Evolutionary conservation across 2,797 vertebrate genomes (phyloP).

Genomic region (Vultur gryphus): DNA sequence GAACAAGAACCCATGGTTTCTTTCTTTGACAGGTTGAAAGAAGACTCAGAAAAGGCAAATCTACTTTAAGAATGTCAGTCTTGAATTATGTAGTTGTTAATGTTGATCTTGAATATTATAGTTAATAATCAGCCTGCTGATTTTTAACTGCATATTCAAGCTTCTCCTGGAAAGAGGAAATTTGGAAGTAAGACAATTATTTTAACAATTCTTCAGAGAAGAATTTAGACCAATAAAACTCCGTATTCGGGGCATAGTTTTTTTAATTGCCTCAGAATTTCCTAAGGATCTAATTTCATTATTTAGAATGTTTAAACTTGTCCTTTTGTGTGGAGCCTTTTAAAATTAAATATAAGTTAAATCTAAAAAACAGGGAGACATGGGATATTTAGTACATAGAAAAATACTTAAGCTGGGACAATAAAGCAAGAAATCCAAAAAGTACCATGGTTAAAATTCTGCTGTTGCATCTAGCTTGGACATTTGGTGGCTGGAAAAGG

Average conservation of each 20-base stretch:
- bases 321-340: not conserved
- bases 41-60: not conserved
- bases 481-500: not conserved
- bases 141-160: not conserved
- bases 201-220: conserved; percentile 4
- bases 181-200: not conserved
- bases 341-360: not conserved
- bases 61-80: not conserved
- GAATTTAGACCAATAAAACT: not conserved
- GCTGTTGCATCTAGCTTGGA: not conserved
- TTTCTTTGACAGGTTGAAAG: not conserved
- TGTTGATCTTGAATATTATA: not conserved
- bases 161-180: not conserved
- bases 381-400: not conserved
- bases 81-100: not conserved
- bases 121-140: not conserved
- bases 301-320: not conserved
- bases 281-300: not conserved
- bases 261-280: conserved; percentile 20
- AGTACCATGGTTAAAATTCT: not conserved
- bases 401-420: not conserved
- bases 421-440: not conserved
- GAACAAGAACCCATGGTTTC: not conserved
- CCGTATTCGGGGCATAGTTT: not conserved
- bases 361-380: not conserved